Percentiles rank a stretch among this genome's conserved stretches.
Conservation (phyloP, 2,888 invertebrate species). For the Calephelis perditalis region DNA sequence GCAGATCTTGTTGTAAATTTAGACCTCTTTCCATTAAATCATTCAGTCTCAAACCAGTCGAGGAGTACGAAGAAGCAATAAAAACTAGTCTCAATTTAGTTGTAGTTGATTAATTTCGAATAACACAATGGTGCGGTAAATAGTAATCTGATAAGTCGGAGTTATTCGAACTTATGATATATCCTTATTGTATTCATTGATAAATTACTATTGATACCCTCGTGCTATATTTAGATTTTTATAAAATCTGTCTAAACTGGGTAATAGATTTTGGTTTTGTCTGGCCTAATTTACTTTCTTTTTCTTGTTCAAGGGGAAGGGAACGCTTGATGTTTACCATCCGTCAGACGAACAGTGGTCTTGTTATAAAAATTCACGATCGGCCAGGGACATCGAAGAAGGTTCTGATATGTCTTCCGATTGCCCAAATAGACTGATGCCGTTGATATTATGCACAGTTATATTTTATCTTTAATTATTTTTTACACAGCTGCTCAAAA, state of each 20-base stretch:
- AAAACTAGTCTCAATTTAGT: too few relatives aligned
- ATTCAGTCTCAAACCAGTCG: too few relatives aligned
- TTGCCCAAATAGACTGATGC: slow-evolving; percentile 21
- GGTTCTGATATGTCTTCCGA: slow-evolving; percentile 18
- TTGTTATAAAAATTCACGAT: slow-evolving; percentile 16
- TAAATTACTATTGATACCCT: slow-evolving; percentile 25
- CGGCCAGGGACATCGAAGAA: slow-evolving; percentile 11
- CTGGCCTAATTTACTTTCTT: slow-evolving; percentile 16
- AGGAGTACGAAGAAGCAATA: too few relatives aligned
- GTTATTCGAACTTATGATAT: slow-evolving; percentile 19
- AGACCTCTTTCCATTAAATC: too few relatives aligned
- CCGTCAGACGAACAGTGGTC: slow-evolving; percentile 20
- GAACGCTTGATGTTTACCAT: slow-evolving; percentile 24
- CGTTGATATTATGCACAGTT: slow-evolving; percentile 11
- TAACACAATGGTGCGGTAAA: too few relatives aligned
- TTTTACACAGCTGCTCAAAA: slow-evolving; percentile 23
- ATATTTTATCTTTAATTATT: slow-evolving; percentile 18
- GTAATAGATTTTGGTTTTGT: too few relatives aligned
- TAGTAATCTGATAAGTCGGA: too few relatives aligned
- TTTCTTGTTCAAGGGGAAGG: slow-evolving; percentile 23
- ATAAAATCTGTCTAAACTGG: slow-evolving; percentile 25
- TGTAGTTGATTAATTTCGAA: too few relatives aligned
- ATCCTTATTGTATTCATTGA: slow-evolving; percentile 24
- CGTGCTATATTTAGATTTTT: slow-evolving; percentile 19
- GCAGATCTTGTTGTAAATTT: too few relatives aligned